Evolutionary conservation across 37 sponge, comb jelly and placozoan species (phyloP).

Genomic region (Hormiphora californensis): DNA sequence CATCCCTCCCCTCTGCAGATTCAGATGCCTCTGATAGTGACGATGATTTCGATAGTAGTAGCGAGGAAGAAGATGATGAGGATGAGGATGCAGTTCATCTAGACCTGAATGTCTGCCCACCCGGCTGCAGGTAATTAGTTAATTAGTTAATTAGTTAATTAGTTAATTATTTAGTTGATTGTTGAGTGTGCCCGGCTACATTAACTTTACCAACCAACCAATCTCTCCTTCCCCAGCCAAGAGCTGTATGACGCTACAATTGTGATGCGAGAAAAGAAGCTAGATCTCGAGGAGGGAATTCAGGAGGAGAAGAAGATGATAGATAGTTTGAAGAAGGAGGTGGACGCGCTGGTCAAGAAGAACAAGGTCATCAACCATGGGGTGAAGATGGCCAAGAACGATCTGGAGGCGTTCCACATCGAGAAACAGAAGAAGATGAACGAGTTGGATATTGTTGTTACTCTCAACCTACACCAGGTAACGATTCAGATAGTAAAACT

Average conservation of each 20-base stretch:
- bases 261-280: constrained; percentile 71
- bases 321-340: constrained; percentile 73
- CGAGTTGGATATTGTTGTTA: constrained; percentile 84
- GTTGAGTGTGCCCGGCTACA: too few relatives aligned
- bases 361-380: constrained; percentile 77
- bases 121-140: constrained; percentile 75
- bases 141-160: neutral
- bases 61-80: constrained; percentile 65
- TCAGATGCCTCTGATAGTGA: constrained; percentile 52
- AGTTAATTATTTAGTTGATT: too few relatives aligned
- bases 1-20: constrained; percentile 41
- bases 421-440: constrained; percentile 95
- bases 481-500: neutral
- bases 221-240: neutral
- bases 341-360: constrained; percentile 84
- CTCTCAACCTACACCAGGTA: constrained; percentile 80
- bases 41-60: constrained; percentile 56
- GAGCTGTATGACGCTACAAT: constrained; percentile 69
- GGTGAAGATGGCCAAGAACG: constrained; percentile 78
- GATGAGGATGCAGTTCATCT: constrained; percentile 62
- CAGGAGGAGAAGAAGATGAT: constrained; percentile 78
- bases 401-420: constrained; percentile 79
- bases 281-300: constrained; percentile 80
- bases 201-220: too few relatives aligned
- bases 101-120: constrained; percentile 88